Conservation (phyloP, 2,797 vertebrate genomes). For the Phaenicophaeus curvirostris region DNA sequence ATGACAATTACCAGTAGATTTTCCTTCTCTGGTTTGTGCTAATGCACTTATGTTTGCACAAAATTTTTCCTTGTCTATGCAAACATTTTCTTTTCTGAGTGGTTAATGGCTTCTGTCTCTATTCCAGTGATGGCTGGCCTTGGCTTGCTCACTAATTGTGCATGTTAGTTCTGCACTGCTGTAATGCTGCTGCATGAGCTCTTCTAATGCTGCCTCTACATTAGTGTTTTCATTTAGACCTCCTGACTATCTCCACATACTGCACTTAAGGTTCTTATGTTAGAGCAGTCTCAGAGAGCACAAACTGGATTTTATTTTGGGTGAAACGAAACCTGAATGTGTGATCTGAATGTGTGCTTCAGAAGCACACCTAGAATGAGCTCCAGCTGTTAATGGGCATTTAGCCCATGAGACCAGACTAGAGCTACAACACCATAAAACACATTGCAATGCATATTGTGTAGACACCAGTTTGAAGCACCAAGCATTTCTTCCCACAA, state of each 20-base stretch:
- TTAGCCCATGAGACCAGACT: background rate
- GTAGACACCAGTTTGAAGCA: background rate
- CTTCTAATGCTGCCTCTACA: background rate
- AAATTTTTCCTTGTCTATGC: background rate
- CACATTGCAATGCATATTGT: background rate
- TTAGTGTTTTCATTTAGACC: background rate
- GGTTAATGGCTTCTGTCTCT: background rate
- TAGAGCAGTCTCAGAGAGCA: background rate
- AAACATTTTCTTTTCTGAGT: background rate
- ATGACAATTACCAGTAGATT: background rate
- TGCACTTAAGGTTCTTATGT: background rate
- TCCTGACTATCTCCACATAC: background rate
- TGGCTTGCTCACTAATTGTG: background rate
- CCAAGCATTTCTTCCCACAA: background rate
- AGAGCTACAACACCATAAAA: background rate
- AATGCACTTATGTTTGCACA: background rate
- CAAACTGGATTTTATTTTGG: background rate
- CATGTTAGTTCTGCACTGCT: background rate
- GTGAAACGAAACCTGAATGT: background rate
- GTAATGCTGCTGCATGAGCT: background rate
- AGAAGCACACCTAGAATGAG: background rate
- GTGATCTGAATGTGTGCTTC: background rate
- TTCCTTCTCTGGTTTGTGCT: background rate
- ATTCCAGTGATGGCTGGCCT: background rate
- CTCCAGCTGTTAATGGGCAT: background rate